Base-by-base conservation (phyloP, 2,113 vertebrate genomes). In the Leucopternis melanops region DNA sequence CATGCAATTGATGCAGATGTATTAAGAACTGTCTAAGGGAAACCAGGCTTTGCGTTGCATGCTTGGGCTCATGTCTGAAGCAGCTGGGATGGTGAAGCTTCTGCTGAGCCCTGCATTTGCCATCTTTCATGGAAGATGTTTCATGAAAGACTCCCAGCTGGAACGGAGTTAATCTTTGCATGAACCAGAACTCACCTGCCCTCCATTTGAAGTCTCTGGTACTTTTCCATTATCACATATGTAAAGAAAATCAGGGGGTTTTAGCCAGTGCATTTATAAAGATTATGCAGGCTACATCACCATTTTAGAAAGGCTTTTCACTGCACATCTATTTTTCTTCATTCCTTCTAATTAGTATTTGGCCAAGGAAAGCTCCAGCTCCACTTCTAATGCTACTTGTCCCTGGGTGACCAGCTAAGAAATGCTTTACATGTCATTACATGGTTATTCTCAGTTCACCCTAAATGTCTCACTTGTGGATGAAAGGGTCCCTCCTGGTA, bases 41-140 rank as follows among this genome's bases (percentile, higher is more conserved):
- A 63, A 81, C 4, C 15, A 32, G 29, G 31, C 25, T 86, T 61
- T 70, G 38, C 0, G 0, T 4, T 38, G 26, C 10, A 16, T 8
- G 4, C 20, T 42, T 67, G 44, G 32, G 29, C 17, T 80, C 25
- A 11, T 8, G 14, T 34, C 42, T 3, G 4, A 44, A 86, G 65
- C 52, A 59, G 36, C 8, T 6, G 4, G 25, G 29, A 59, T 47
- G n/a, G n/a, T 34, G 50, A 61, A 49, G 47, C 29, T 87, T 72
- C 83, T 86, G 42, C 63, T 74, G 72, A 88, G 72, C 32, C 22
- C 20, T 55, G 17, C 2, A 0, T 44, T 54, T 66, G 32, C 34
- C 31, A 25, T 61, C 36, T 91, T 87, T 71, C 72, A 34, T 38
- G 47, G 61, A 23, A 95, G 27, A 63, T 25, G 22, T 74, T 81